A percentile compares a stretch with the other conserved stretches of the same genome.
Evolutionary conservation across 2,113 vertebrate species (phyloP).

Genomic region (Alaudala cheleensis): DNA sequence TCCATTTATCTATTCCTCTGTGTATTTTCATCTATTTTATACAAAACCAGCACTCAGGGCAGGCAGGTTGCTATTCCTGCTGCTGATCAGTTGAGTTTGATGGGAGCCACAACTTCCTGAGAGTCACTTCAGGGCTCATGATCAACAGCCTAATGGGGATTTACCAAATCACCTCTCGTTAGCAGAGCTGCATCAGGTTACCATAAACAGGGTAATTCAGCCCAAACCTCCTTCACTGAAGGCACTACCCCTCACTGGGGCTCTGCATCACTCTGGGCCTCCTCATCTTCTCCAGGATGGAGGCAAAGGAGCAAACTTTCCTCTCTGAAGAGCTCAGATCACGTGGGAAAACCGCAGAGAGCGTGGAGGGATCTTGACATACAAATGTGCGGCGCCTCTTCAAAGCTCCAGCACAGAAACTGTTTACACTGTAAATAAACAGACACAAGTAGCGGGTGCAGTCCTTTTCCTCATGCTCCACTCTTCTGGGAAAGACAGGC

Average conservation of each 20-base stretch:
- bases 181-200: background rate
- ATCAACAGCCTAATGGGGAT: constrained; percentile 8
- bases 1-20: background rate
- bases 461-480: background rate
- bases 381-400: constrained; percentile 56
- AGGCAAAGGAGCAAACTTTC: background rate
- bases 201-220: constrained; percentile 8
- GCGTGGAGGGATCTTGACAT: constrained; percentile 5
- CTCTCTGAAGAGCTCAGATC: background rate
- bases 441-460: constrained; percentile 40
- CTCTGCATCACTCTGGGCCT: background rate
- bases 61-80: background rate
- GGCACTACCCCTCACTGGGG: background rate
- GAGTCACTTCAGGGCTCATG: background rate
- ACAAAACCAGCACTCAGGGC: background rate
- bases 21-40: background rate
- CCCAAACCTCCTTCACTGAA: background rate
- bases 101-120: background rate
- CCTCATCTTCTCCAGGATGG: background rate
- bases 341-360: constrained; percentile 57
- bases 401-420: constrained; percentile 63
- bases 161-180: background rate
- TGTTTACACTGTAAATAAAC: constrained; percentile 73
- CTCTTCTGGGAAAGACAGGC: background rate
- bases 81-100: background rate